A percentile compares a stretch with the other conserved stretches of the same genome.
These are phyloP conservation scores for Zygogramma bicolorata DNA, from an alignment of 2,888 invertebrate genomes.

Conservation along the genomic window DNA sequence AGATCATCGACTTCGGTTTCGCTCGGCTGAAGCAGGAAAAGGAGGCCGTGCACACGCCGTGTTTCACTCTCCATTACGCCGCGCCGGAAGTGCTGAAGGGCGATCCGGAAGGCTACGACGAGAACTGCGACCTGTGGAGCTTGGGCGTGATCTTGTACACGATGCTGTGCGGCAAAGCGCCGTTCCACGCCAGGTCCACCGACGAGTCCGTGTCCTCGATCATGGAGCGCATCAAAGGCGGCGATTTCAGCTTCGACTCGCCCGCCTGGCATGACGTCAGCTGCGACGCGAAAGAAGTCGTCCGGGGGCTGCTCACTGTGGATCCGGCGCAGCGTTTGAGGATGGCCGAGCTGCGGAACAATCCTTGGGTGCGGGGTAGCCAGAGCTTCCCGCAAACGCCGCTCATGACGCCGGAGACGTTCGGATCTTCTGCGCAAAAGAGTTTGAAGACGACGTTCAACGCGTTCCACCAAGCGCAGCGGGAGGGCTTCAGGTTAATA, in stretches of 20 bases:
- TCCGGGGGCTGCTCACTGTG: slow-evolving; percentile 81
- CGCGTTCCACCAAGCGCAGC: slow-evolving; percentile 77
- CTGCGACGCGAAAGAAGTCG: slow-evolving; percentile 79
- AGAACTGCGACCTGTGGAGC: slow-evolving; percentile 96
- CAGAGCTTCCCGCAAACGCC: slow-evolving; percentile 68
- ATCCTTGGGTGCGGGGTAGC: slow-evolving; percentile 74
- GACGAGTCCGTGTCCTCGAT: slow-evolving; percentile 81
- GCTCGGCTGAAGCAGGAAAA: slow-evolving; percentile 80
- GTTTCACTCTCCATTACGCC: slow-evolving; percentile 94
- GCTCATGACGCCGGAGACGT: slow-evolving; percentile 74
- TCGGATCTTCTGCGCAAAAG: slow-evolving; percentile 65
- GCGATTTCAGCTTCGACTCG: slow-evolving; percentile 81
- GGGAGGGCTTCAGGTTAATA: slow-evolving; percentile 75
- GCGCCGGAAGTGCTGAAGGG: slow-evolving; percentile 91
- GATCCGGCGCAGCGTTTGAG: slow-evolving; percentile 80
- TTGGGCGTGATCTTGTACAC: slow-evolving; percentile 88
- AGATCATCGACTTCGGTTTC: slow-evolving; percentile 97
- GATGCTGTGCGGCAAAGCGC: slow-evolving; percentile 85
- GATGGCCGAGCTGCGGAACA: slow-evolving; percentile 75
- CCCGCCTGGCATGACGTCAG: slow-evolving; percentile 81
- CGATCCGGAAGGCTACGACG: slow-evolving; percentile 81
- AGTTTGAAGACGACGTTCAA: slow-evolving; percentile 75
- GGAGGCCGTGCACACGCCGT: slow-evolving; percentile 82
- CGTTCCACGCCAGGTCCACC: slow-evolving; percentile 78
- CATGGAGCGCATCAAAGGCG: slow-evolving; percentile 83